Conservation (phyloP, 1,140 invertebrate genomes). For the Chironomus tepperi region DNA sequence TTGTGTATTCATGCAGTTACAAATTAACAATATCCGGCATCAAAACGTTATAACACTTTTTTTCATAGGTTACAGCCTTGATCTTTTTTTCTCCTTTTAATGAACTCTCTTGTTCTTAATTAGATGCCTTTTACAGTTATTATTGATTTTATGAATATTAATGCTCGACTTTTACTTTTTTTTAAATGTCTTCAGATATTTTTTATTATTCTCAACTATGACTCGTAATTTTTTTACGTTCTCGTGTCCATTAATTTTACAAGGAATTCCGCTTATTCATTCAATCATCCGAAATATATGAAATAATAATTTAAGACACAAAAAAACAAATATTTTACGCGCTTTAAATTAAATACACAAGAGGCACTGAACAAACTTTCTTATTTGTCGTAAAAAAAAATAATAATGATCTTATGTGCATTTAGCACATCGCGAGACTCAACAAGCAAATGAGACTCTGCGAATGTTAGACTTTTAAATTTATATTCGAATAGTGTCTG, state of each 20-base stretch:
- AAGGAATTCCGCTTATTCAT: too few species aligned
- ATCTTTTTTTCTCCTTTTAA: background rate
- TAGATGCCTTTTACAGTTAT: too few species aligned
- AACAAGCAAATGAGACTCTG: background rate
- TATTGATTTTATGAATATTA: too few species aligned
- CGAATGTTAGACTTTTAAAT: slow-evolving; percentile 2
- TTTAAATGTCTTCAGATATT: too few species aligned
- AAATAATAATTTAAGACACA: background rate
- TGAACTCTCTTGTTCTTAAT: background rate
- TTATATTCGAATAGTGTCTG: background rate
- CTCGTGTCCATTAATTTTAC: too few species aligned
- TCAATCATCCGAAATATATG: too few species aligned
- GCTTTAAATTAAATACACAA: background rate
- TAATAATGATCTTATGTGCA: background rate
- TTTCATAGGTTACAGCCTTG: slow-evolving; percentile 4
- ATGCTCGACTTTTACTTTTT: too few species aligned
- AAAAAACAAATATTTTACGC: background rate
- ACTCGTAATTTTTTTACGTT: too few species aligned
- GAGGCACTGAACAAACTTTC: background rate
- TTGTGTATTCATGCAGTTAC: background rate
- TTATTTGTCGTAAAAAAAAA: background rate
- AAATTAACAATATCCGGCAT: background rate
- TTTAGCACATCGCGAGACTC: background rate
- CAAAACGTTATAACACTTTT: background rate
- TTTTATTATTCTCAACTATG: too few species aligned